Percentiles rank a stretch among this genome's conserved stretches.
Conservation (phyloP, 2,888 invertebrate species). For the Neelides folsomi region DNA sequence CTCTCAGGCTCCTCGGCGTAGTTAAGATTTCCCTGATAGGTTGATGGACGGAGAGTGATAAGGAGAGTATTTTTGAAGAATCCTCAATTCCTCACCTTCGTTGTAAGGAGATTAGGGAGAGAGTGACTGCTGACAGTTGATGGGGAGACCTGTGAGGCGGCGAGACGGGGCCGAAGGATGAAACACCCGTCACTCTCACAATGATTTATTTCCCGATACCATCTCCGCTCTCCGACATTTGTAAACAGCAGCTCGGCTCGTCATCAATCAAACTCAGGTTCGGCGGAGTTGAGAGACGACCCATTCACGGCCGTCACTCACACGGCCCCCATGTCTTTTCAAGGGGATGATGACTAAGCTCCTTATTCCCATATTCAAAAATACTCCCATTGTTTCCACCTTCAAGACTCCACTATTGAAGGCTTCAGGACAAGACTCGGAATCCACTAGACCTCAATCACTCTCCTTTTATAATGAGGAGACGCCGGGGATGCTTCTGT, state of each 20-base stretch:
- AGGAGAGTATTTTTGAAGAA: slow-evolving; percentile 6
- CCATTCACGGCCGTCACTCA: too few species aligned
- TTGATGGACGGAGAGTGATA: slow-evolving; percentile 3
- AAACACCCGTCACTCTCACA: slow-evolving; percentile 5
- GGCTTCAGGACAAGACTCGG: too few species aligned
- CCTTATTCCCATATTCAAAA: too few species aligned
- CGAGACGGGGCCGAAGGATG: slow-evolving; percentile 4
- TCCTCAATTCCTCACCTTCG: slow-evolving; percentile 5
- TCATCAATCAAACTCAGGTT: slow-evolving; percentile 18
- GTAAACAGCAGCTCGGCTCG: slow-evolving; percentile 19
- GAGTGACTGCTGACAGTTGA: slow-evolving; percentile 15
- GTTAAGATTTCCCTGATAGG: slow-evolving; percentile 1
- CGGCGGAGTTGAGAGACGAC: neutral
- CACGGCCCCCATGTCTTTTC: too few species aligned
- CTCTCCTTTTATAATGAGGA: neutral
- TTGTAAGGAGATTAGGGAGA: slow-evolving; percentile 6
- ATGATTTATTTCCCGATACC: slow-evolving; percentile 22
- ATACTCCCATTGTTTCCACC: too few species aligned
- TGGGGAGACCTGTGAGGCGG: slow-evolving; percentile 3
- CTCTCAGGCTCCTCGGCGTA: neutral
- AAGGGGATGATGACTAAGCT: too few species aligned
- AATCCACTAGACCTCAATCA: neutral
- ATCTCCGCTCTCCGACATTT: slow-evolving; percentile 19
- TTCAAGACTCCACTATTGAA: too few species aligned
- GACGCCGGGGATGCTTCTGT: neutral